Evolutionary conservation across 2,888 invertebrate species (phyloP).

Genomic region (Metalampra italica): DNA sequence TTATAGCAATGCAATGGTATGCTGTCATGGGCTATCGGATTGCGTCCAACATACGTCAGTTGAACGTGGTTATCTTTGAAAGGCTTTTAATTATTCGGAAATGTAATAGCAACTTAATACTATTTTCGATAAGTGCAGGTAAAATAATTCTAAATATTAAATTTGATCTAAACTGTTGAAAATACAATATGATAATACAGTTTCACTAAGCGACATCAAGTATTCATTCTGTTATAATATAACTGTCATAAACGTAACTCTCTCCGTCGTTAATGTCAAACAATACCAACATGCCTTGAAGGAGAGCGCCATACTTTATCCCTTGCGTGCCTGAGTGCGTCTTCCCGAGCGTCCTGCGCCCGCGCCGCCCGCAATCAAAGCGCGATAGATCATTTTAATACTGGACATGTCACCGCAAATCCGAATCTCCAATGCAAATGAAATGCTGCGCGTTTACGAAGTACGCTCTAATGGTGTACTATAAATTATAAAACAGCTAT

Average conservation of each 20-base stretch:
- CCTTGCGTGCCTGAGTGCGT: conserved; percentile 13
- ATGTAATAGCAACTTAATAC: background rate
- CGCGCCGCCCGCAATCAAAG: conserved; percentile 55
- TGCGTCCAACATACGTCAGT: conserved; percentile 22
- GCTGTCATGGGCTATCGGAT: conserved; percentile 29
- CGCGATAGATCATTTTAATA: conserved; percentile 73
- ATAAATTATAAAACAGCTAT: conserved; percentile 72
- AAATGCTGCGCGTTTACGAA: conserved; percentile 54
- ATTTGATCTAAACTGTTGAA: no score
- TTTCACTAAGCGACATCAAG: conserved; percentile 6
- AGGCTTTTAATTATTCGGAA: background rate
- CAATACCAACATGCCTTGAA: conserved; percentile 20
- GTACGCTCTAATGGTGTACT: conserved; percentile 61
- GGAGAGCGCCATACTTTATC: conserved; percentile 21
- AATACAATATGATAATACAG: background rate
- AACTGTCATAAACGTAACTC: conserved; percentile 33
- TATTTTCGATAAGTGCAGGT: background rate
- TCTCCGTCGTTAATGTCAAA: conserved; percentile 27
- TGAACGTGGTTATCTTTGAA: background rate
- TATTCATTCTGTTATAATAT: conserved; percentile 8
- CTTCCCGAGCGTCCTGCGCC: conserved; percentile 6
- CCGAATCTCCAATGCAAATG: conserved; percentile 74
- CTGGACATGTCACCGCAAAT: conserved; percentile 71
- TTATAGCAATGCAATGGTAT: conserved; percentile 39
- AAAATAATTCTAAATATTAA: background rate